phyloP scores from a whole-genome alignment of 35 echinoderm and acorn worm species.

The Apostichopus californicus region DNA sequence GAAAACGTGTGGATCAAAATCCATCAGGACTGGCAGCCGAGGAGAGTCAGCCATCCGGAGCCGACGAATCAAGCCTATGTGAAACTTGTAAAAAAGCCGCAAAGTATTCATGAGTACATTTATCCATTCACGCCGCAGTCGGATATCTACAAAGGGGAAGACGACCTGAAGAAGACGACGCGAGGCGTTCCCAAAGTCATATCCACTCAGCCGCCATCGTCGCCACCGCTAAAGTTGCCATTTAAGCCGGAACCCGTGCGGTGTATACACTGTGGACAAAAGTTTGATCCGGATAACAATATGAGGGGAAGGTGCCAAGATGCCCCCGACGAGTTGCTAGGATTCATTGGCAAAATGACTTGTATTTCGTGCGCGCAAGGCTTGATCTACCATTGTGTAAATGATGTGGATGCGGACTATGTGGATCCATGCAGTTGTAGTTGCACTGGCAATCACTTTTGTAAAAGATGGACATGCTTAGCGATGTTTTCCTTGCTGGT shows the following conservation, averaged over 20 bases:
- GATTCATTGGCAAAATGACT: constrained; percentile 70
- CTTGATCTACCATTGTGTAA: constrained; percentile 92
- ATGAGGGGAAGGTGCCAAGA: constrained; percentile 78
- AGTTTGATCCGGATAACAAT: constrained; percentile 82
- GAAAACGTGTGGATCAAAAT: constrained; percentile 77
- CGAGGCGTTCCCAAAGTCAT: constrained; percentile 64
- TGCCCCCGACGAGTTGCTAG: constrained; percentile 74
- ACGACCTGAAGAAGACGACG: constrained; percentile 68
- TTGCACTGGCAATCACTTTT: constrained; percentile 58
- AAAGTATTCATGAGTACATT: constrained; percentile 91
- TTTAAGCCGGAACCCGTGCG: constrained; percentile 50
- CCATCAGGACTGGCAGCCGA: constrained; percentile 73
- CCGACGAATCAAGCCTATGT: constrained; percentile 86
- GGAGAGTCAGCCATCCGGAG: constrained; percentile 54
- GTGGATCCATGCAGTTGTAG: constrained; percentile 72
- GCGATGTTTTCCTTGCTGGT: constrained; percentile 77
- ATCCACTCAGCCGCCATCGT: constrained; percentile 82
- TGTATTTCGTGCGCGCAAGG: constrained; percentile 78
- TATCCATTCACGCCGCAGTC: constrained; percentile 73
- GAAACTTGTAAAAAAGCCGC: constrained; percentile 88
- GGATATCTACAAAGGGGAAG: constrained; percentile 56
- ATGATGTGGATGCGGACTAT: constrained; percentile 82
- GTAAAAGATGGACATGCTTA: constrained; percentile 85
- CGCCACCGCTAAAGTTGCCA: constrained; percentile 64
- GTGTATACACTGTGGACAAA: constrained; percentile 88